phyloP scores from a whole-genome alignment of 2,113 vertebrate species.

The Festucalex cinctus region DNA sequence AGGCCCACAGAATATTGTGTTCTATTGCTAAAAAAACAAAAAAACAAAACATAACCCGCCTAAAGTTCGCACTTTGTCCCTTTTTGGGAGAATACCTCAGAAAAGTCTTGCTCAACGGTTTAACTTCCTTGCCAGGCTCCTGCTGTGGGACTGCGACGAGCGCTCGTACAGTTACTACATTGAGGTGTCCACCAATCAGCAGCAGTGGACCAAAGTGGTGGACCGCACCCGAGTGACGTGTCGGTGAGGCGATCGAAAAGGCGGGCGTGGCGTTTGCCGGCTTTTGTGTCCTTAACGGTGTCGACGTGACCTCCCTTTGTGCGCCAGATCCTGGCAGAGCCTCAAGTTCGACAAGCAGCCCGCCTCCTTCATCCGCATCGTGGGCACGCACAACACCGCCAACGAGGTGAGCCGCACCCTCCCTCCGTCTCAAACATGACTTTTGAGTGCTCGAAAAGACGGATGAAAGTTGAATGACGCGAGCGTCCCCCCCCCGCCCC shows the following conservation, averaged over 20 bases:
- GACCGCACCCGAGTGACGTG: slow-evolving; percentile 89
- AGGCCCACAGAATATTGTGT: too few relatives aligned
- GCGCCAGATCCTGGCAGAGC: slow-evolving; percentile 90
- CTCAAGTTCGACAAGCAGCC: slow-evolving; percentile 88
- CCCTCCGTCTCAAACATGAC: too few relatives aligned
- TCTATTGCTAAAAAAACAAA: too few relatives aligned
- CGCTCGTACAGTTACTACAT: slow-evolving; percentile 96
- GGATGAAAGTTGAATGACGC: too few relatives aligned
- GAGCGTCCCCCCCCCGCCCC: background rate
- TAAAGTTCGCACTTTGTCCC: too few relatives aligned
- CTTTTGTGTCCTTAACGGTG: background rate
- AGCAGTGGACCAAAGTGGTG: slow-evolving; percentile 90
- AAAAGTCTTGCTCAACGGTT: too few relatives aligned
- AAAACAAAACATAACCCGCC: too few relatives aligned
- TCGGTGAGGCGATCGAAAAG: slow-evolving; percentile 76
- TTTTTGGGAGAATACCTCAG: background rate
- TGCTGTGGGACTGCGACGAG: slow-evolving; percentile 98
- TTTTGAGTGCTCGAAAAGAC: too few relatives aligned
- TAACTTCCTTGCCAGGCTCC: slow-evolving; percentile 70
- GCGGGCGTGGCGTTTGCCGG: background rate
- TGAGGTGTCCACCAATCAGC: slow-evolving; percentile 92
- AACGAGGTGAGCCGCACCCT: slow-evolving; percentile 83
- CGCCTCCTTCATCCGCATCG: slow-evolving; percentile 93
- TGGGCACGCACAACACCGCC: slow-evolving; percentile 96
- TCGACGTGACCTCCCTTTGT: background rate